Evolutionary conservation across 1,140 invertebrate genomes (phyloP).

Genomic region (Myzus persicae): DNA sequence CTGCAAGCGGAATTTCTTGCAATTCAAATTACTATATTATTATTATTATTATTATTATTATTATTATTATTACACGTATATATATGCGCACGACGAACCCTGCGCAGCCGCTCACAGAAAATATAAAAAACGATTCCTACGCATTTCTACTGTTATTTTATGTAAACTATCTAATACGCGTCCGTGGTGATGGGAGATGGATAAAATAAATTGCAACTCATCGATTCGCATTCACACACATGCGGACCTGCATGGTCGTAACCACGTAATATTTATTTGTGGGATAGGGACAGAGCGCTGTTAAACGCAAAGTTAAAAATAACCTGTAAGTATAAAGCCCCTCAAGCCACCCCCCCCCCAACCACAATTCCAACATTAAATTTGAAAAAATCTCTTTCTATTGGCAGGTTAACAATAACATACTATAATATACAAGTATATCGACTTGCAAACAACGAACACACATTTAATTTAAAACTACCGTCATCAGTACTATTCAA

Average conservation of each 20-base stretch:
- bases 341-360: not conserved
- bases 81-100: not conserved
- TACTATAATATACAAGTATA: not conserved
- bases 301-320: not conserved
- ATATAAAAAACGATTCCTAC: not conserved
- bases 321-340: not conserved
- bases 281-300: too few relatives aligned
- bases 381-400: not conserved
- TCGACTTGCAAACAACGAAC: not conserved
- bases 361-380: too few relatives aligned
- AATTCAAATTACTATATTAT: not conserved
- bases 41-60: not conserved
- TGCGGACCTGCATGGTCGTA: not conserved
- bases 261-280: not conserved
- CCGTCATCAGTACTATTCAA: too few relatives aligned
- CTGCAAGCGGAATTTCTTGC: not conserved
- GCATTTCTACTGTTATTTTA: not conserved
- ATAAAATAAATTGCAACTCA: not conserved
- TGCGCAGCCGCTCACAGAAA: not conserved
- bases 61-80: too few relatives aligned
- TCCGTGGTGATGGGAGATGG: not conserved
- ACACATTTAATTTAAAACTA: not conserved
- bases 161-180: not conserved
- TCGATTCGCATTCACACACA: not conserved
- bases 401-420: not conserved